phyloP scores from a whole-genome alignment of 1,140 invertebrate genomes.

The Zaprionus gabonicus region DNA sequence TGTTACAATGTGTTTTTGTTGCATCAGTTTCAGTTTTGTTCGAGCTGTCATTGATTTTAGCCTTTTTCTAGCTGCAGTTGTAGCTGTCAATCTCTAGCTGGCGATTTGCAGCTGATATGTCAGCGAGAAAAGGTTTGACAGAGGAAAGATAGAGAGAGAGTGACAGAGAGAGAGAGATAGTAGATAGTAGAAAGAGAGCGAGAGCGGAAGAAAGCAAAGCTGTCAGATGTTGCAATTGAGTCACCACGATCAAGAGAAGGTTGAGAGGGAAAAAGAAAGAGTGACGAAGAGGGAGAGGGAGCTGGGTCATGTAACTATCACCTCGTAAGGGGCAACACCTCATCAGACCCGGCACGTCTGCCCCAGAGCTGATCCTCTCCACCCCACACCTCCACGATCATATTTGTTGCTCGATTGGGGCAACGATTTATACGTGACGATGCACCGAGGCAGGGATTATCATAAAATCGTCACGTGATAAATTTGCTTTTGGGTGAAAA shows the following conservation, averaged over 20 bases:
- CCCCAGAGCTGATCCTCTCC: constrained; percentile 8
- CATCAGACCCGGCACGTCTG: not conserved
- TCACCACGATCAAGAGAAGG: constrained; percentile 1
- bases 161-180: not conserved
- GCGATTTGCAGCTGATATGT: constrained; percentile 34
- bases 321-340: constrained; percentile 22
- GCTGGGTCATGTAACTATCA: constrained; percentile 28
- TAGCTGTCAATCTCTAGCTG: constrained; percentile 16
- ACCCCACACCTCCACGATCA: constrained; percentile 30
- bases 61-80: constrained; percentile 14
- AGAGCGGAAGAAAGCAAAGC: constrained; percentile 11
- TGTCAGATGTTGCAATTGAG: not conserved
- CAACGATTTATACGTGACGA: constrained; percentile 41
- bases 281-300: not conserved
- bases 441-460: constrained; percentile 27
- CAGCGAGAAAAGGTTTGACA: constrained; percentile 8
- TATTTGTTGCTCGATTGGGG: constrained; percentile 39
- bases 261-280: not conserved
- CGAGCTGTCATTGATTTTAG: constrained; percentile 46
- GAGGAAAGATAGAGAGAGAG: constrained; percentile 7
- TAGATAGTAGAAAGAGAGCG: constrained; percentile 6
- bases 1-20: constrained; percentile 76
- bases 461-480: constrained; percentile 58
- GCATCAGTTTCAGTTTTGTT: constrained; percentile 67
- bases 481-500: constrained; percentile 44